Evolutionary conservation across 2,113 vertebrate genomes (phyloP).

Genomic region (Budorcas taxicolor): DNA sequence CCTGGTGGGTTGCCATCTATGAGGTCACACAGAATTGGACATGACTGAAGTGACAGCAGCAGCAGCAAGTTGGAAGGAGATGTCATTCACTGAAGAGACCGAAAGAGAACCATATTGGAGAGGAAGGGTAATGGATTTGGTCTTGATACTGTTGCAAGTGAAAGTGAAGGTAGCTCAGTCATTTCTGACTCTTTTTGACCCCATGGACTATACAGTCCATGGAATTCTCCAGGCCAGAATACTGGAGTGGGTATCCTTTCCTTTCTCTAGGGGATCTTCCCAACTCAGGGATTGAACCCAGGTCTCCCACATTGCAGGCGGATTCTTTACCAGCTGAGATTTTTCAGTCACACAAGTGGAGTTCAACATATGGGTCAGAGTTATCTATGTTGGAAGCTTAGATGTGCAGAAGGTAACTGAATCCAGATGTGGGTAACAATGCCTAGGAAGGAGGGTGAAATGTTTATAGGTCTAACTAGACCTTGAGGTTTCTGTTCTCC

Average conservation of each 20-base stretch:
- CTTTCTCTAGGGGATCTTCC: not conserved
- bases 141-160: not conserved
- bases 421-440: not conserved
- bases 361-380: not conserved
- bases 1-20: not conserved
- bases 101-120: not conserved
- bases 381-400: not conserved
- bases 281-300: not conserved
- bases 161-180: not conserved
- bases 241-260: not conserved
- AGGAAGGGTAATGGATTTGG: not conserved
- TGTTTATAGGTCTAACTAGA: not conserved
- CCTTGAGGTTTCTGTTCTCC: not conserved
- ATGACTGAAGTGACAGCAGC: not conserved
- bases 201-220: not conserved
- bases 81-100: not conserved
- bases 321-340: not conserved
- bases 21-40: not conserved
- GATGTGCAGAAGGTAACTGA: not conserved
- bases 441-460: not conserved
- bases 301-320: not conserved
- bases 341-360: not conserved
- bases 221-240: not conserved
- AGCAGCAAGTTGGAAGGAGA: not conserved
- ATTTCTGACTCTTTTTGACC: not conserved